Evolutionary conservation across 2,888 invertebrate genomes (phyloP).

Genomic region (Cantharis flavilabris): DNA sequence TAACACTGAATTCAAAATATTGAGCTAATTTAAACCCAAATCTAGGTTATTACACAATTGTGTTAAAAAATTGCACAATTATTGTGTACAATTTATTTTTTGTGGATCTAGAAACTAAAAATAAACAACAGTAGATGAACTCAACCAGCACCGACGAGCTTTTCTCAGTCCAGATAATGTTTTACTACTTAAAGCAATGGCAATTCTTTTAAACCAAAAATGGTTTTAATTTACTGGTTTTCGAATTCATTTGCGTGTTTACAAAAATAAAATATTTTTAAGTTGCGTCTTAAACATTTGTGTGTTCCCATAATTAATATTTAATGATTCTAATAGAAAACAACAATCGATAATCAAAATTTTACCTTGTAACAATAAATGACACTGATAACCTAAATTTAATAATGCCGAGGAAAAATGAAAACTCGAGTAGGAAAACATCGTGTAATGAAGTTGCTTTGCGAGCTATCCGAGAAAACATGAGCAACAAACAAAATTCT

Average conservation of each 20-base stretch:
- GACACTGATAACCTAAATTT: not conserved
- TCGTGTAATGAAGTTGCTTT: not conserved
- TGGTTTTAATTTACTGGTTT: too few species aligned
- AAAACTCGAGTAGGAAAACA: not conserved
- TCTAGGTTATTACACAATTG: too few species aligned
- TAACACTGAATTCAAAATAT: not conserved
- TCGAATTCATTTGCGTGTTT: not conserved
- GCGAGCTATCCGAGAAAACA: not conserved
- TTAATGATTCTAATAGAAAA: not conserved
- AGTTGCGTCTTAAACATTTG: not conserved
- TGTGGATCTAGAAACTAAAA: too few species aligned
- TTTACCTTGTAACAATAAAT: not conserved
- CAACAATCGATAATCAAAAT: not conserved
- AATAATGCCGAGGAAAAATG: not conserved
- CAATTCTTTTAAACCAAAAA: too few species aligned
- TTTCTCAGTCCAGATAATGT: too few species aligned
- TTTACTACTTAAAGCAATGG: too few species aligned
- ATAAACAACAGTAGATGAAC: too few species aligned
- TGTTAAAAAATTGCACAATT: too few species aligned
- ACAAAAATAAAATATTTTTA: not conserved
- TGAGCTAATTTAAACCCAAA: too few species aligned
- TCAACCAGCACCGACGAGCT: too few species aligned
- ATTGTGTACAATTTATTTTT: too few species aligned
- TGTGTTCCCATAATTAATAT: not conserved
- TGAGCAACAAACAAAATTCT: not conserved